phyloP scores from a whole-genome alignment of 2,888 invertebrate species.

The Hemithea aestivaria region DNA sequence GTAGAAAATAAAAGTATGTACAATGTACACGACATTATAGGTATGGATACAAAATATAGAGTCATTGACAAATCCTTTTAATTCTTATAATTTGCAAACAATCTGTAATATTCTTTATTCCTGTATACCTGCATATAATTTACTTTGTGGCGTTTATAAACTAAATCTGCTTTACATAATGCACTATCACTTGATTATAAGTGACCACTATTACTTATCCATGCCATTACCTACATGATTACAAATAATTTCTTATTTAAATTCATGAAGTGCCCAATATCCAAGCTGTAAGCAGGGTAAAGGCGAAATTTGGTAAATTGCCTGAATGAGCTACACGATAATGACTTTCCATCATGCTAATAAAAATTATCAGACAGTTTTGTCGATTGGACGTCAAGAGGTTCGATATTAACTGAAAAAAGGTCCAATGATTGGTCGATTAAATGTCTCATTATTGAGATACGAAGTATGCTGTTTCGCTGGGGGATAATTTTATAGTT shows the following conservation, averaged over 20 bases:
- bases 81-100: slow-evolving; percentile 69
- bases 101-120: too few relatives aligned
- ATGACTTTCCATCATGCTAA: slow-evolving; percentile 25
- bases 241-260: slow-evolving; percentile 13
- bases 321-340: slow-evolving; percentile 18
- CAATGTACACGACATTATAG: too few relatives aligned
- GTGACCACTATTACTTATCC: not conserved
- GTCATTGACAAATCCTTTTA: too few relatives aligned
- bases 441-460: slow-evolving; percentile 55
- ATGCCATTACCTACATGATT: not conserved
- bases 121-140: too few relatives aligned
- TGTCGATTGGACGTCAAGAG: slow-evolving; percentile 28
- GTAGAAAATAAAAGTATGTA: too few relatives aligned
- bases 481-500: slow-evolving; percentile 59
- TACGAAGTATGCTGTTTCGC: slow-evolving; percentile 49
- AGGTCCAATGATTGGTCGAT: slow-evolving; percentile 45
- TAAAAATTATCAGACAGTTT: slow-evolving; percentile 21
- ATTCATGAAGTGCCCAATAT: slow-evolving; percentile 7
- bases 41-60: too few relatives aligned
- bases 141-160: too few relatives aligned
- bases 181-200: slow-evolving; percentile 6
- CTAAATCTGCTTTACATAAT: not conserved
- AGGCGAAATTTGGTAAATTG: slow-evolving; percentile 9
- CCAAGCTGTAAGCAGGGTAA: slow-evolving; percentile 4
- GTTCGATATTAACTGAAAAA: slow-evolving; percentile 33